phyloP scores from a whole-genome alignment of 2,113 vertebrate genomes.

The Parus major region DNA sequence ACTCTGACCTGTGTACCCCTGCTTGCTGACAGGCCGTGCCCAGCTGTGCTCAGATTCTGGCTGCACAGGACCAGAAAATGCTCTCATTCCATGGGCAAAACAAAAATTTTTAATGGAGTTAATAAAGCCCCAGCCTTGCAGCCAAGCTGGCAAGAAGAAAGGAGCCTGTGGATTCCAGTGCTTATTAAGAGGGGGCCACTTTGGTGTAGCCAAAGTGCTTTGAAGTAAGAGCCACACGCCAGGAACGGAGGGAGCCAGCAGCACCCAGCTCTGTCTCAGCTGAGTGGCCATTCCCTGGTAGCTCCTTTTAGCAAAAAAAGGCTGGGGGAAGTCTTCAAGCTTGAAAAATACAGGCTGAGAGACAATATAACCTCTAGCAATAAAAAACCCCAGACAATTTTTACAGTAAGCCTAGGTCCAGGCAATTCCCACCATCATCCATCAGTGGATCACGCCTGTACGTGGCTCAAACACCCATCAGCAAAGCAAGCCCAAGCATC shows the following conservation, averaged over 20 bases:
- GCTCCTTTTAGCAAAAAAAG: neutral
- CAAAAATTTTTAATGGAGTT: too few relatives aligned
- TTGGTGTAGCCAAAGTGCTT: neutral
- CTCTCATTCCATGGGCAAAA: rapidly evolving
- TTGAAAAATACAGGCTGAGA: neutral
- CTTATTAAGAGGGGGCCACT: neutral
- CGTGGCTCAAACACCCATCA: neutral
- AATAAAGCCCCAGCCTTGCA: neutral
- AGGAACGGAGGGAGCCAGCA: neutral
- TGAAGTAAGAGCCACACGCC: neutral
- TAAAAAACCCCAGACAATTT: neutral
- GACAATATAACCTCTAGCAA: neutral
- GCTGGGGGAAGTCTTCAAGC: neutral
- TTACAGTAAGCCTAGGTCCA: neutral
- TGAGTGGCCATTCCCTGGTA: neutral
- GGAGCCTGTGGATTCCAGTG: neutral
- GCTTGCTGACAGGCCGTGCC: neutral
- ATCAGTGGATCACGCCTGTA: neutral
- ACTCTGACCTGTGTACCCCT: rapidly evolving
- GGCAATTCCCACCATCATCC: neutral
- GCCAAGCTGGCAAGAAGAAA: neutral
- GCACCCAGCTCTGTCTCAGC: neutral
- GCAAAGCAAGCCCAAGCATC: neutral
- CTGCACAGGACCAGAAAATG: neutral
- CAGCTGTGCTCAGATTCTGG: neutral